A percentile compares a stretch with the other conserved stretches of the same genome.
Conservation (phyloP, 2,888 invertebrate species). For the Lochmaea crataegi region DNA sequence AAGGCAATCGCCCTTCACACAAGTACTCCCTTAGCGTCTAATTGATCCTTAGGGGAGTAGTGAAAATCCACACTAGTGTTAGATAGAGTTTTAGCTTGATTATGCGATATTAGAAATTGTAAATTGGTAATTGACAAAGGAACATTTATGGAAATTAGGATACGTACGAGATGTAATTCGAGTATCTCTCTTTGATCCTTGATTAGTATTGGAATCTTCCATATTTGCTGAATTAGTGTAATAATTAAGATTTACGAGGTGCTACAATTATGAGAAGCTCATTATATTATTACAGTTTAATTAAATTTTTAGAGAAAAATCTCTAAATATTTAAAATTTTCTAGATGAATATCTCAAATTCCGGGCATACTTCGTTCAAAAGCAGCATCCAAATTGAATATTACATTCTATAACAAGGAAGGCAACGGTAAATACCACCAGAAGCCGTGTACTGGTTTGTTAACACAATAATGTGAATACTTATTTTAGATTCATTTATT, state of each 20-base stretch:
- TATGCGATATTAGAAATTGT: constrained; percentile 1
- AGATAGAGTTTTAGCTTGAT: constrained; percentile 12
- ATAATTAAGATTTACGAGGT: neutral
- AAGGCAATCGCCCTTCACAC: constrained; percentile 25
- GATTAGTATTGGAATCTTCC: neutral
- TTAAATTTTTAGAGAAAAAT: no score
- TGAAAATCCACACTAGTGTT: constrained; percentile 20
- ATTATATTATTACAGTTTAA: no score
- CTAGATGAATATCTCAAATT: no score
- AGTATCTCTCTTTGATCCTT: neutral
- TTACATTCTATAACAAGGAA: no score
- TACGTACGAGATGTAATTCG: neutral
- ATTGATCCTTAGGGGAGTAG: constrained; percentile 29
- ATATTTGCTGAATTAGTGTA: neutral
- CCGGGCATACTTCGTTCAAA: no score
- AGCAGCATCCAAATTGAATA: no score
- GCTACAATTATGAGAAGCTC: no score
- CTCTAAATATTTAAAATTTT: no score
- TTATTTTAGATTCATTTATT: no score
- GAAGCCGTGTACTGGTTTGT: no score
- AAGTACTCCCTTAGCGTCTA: constrained; percentile 29
- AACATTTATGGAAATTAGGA: neutral
- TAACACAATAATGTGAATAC: no score
- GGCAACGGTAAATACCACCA: no score
- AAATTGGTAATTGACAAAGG: constrained; percentile 19